phyloP scores from a whole-genome alignment of 2,113 vertebrate genomes.

The Ondatra zibethicus region DNA sequence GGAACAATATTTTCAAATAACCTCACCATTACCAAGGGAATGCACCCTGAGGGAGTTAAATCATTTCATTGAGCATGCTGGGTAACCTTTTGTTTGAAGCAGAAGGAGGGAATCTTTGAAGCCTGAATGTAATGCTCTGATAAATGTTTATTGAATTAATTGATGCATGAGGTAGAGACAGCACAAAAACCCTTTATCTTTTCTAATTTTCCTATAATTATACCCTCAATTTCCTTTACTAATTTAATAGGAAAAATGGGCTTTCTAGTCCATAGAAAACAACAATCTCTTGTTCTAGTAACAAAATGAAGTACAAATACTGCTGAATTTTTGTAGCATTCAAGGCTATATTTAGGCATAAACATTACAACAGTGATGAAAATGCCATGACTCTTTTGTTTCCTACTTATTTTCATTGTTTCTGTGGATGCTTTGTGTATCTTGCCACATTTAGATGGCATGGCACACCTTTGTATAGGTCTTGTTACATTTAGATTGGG shows the following conservation, averaged over 20 bases:
- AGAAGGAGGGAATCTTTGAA: not conserved
- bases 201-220: not conserved
- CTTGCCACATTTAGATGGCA: not conserved
- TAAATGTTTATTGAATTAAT: constrained; percentile 36
- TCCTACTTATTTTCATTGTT: not conserved
- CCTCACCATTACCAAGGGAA: not conserved
- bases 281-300: not conserved
- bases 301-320: not conserved
- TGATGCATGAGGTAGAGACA: not conserved
- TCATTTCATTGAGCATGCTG: constrained; percentile 5
- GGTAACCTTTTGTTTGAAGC: constrained; percentile 41
- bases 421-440: not conserved
- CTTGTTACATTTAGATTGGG: not conserved
- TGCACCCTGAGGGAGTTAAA: constrained; percentile 26
- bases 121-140: not conserved
- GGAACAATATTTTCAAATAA: constrained; percentile 31
- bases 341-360: not conserved
- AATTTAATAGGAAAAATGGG: not conserved
- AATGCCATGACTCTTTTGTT: not conserved
- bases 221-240: not conserved
- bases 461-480: not conserved
- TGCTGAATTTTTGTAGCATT: not conserved
- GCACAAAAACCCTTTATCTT: not conserved
- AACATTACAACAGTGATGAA: not conserved
- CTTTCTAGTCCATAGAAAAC: not conserved